Evolutionary conservation across 1,140 invertebrate species (phyloP), one percentile per base, ranked within the genome.

Genomic region (Philopotamus ludificatus): DNA sequence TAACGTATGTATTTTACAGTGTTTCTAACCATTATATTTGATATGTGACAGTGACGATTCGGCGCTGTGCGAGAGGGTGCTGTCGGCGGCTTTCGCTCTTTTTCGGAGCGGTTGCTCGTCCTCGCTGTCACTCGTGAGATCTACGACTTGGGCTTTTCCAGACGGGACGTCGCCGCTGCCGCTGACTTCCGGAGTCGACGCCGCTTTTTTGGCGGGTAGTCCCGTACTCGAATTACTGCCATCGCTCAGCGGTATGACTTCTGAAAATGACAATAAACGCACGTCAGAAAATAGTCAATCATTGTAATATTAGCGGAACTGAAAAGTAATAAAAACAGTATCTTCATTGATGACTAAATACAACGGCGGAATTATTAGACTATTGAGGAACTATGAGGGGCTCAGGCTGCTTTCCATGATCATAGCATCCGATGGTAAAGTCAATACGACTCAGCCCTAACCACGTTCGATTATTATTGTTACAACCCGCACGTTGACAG

Each of bases 61-160:
- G 22, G 63, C 63, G 21, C 9, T n/a, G 34, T 54, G 47, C 8
- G 60, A 41, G 2, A 42, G 12, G 12, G 80, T 79, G 7, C 75
- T 74, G 44, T 74, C 68, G n/a, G 73, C 77, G 76, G 0, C 74
- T 71, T 45, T 74, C 72, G 77, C 74, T 8, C 76, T 71, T 63
- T 81, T 81, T 68, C 79, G 78, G 7, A 80, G 73, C 0, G 79
- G 79, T 69, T 76, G 63, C 57, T 81, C 79, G 55, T 81, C 79
- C 34, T 81, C 79, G 1, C 77, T 79, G 65, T 81, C 79, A 0
- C 78, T 80, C 2, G 78, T 80, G 34, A 81, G 74, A 68, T 81
- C 79, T 0, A 80, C 79, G 1, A 79, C 58, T 51, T 59, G 55
- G 0, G 75, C 71, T 0, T 76, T 57, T 12, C n/a, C 21, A 18